Percentiles rank a stretch among this genome's conserved stretches.
phyloP scores from a whole-genome alignment of 2,113 vertebrate genomes.

The Scartelaos histophorus region DNA sequence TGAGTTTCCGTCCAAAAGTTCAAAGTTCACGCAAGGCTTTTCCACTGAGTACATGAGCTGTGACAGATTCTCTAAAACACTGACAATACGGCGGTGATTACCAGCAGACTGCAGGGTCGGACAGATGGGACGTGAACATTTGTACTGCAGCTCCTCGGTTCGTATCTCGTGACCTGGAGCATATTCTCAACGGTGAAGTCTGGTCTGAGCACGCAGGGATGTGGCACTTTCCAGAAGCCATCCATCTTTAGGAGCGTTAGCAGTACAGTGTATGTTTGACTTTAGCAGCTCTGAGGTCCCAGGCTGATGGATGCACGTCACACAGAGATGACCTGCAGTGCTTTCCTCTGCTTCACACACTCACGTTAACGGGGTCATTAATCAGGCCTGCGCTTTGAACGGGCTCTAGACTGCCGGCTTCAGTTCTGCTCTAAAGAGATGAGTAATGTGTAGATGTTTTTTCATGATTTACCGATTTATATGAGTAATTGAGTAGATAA shows the following conservation, averaged over 20 bases:
- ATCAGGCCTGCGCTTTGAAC: slow-evolving; percentile 37
- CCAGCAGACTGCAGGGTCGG: neutral
- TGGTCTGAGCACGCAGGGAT: neutral
- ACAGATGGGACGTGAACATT: neutral
- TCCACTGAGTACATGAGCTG: slow-evolving; percentile 1
- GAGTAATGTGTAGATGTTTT: slow-evolving; percentile 7
- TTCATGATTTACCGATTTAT: neutral
- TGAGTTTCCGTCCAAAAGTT: neutral
- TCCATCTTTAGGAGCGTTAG: slow-evolving; percentile 43
- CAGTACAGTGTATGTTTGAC: slow-evolving; percentile 54
- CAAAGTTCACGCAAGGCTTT: slow-evolving; percentile 5
- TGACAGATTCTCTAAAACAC: slow-evolving; percentile 10
- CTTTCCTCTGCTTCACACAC: slow-evolving; percentile 52
- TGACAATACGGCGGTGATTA: neutral
- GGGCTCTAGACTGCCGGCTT: slow-evolving; percentile 11
- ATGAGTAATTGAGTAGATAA: neutral
- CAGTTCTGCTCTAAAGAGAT: neutral
- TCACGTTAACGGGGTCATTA: slow-evolving; percentile 55
- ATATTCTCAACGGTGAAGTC: slow-evolving; percentile 4
- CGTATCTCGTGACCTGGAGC: slow-evolving; percentile 25
- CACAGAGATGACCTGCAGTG: slow-evolving; percentile 46
- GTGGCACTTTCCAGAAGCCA: slow-evolving; percentile 56
- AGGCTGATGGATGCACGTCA: slow-evolving; percentile 64
- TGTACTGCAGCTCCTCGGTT: slow-evolving; percentile 18
- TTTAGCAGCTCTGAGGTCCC: slow-evolving; percentile 46